These are phyloP conservation scores for Astyanax mexicanus DNA, from an alignment of 2,797 vertebrate species.

Conservation along the genomic window DNA sequence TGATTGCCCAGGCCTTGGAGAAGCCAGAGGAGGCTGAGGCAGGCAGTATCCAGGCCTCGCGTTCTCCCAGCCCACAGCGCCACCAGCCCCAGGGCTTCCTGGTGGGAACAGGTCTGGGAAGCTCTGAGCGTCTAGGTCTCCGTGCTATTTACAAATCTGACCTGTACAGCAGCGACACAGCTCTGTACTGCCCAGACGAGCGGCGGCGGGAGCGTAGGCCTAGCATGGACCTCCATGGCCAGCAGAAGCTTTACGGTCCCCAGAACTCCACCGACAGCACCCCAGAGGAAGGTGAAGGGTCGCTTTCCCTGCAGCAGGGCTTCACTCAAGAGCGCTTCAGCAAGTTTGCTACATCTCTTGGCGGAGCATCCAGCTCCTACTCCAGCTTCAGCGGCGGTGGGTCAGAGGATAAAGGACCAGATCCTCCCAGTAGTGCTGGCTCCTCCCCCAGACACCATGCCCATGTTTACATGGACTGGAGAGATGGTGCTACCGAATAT, in stretches of 20 bases:
- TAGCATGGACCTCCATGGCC: slow-evolving; percentile 87
- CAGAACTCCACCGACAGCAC: slow-evolving; percentile 95
- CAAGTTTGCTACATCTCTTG: slow-evolving; percentile 87
- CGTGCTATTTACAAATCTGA: slow-evolving; percentile 88
- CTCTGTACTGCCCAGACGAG: slow-evolving; percentile 93
- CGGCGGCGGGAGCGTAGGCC: slow-evolving; percentile 85
- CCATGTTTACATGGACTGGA: slow-evolving; percentile 88
- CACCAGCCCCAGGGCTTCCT: slow-evolving; percentile 83
- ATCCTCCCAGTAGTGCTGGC: slow-evolving; percentile 86
- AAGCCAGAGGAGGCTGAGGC: slow-evolving; percentile 91
- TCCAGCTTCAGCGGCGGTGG: slow-evolving; percentile 94
- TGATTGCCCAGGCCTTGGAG: slow-evolving; percentile 91
- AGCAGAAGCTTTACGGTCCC: slow-evolving; percentile 82
- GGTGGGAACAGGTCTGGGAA: slow-evolving; percentile 72
- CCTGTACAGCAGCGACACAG: slow-evolving; percentile 93
- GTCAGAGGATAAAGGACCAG: slow-evolving; percentile 89
- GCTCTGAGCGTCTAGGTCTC: slow-evolving; percentile 79
- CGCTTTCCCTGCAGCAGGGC: slow-evolving; percentile 81
- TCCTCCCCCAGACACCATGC: slow-evolving; percentile 90
- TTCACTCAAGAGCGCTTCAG: slow-evolving; percentile 90
- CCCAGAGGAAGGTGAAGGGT: slow-evolving; percentile 86
- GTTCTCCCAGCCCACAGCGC: slow-evolving; percentile 84
- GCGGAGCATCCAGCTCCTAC: slow-evolving; percentile 92
- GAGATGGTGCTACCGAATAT: slow-evolving; percentile 87
- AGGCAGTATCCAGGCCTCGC: slow-evolving; percentile 85